Percentiles rank a stretch among this genome's conserved stretches.
Conservation (phyloP, 1,140 invertebrate genomes). For the Pogonus chalceus region DNA sequence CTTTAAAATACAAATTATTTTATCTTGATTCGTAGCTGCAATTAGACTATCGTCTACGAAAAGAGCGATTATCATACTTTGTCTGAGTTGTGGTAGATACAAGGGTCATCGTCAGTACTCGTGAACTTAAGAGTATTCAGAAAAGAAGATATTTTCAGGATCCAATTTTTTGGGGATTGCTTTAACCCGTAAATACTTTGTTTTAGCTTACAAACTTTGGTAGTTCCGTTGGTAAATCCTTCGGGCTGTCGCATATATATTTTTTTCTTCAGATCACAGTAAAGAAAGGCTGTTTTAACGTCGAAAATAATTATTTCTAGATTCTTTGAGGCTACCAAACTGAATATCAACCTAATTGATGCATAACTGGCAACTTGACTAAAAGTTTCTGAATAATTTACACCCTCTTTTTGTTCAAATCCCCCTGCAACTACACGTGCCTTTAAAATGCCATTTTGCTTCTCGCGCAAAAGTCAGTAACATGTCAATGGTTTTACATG, state of each 20-base stretch:
- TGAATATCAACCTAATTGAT: not conserved
- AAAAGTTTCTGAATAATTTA: conserved; percentile 28
- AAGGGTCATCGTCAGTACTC: conserved; percentile 13
- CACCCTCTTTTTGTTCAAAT: conserved; percentile 25
- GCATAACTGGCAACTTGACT: not conserved
- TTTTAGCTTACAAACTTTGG: conserved; percentile 26
- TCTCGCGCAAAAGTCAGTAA: conserved; percentile 26
- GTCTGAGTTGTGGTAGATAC: conserved; percentile 13
- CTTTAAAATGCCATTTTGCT: conserved; percentile 25
- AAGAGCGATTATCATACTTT: conserved; percentile 16
- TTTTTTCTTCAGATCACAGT: conserved; percentile 35
- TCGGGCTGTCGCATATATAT: conserved; percentile 35
- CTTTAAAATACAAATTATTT: conserved; percentile 9
- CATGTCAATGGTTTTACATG: conserved; percentile 23
- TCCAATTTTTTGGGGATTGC: conserved; percentile 36
- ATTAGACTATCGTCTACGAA: conserved; percentile 26
- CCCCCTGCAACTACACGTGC: conserved; percentile 28
- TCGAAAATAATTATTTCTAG: conserved; percentile 26
- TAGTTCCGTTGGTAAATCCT: conserved; percentile 23
- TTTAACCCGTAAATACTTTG: conserved; percentile 37
- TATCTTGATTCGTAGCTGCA: conserved; percentile 6
- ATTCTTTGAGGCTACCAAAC: not conserved
- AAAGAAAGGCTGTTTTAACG: conserved; percentile 31
- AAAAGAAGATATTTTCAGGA: conserved; percentile 19
- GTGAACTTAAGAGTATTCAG: conserved; percentile 6